Conservation (phyloP, 2,797 vertebrate species). For the Enteromius thamalakanensis region DNA sequence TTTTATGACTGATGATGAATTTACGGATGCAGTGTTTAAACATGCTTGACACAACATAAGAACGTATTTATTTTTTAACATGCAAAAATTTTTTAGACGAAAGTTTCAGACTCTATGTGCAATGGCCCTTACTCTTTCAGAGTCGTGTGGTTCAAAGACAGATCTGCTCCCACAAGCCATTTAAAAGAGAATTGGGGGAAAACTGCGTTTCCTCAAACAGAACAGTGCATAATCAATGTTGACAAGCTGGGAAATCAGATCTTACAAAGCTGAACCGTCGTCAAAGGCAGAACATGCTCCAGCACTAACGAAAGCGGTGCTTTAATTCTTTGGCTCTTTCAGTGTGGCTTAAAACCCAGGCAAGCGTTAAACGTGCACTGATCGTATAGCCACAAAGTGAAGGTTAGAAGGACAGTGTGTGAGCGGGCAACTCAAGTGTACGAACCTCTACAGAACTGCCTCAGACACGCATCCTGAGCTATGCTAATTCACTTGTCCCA, state of each 20-base stretch:
- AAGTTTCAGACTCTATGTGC: too few relatives aligned
- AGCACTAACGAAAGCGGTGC: conserved; percentile 73
- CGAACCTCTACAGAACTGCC: conserved; percentile 46
- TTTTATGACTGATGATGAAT: too few relatives aligned
- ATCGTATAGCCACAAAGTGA: conserved; percentile 44
- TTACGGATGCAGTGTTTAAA: too few relatives aligned
- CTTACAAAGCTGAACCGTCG: conserved; percentile 62
- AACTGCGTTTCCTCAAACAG: conserved; percentile 69
- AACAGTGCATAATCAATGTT: conserved; percentile 69
- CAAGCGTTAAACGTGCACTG: conserved; percentile 48
- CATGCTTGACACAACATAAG: too few relatives aligned
- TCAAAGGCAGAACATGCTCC: conserved; percentile 68
- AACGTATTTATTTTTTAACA: too few relatives aligned
- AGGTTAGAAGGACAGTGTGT: conserved; percentile 35
- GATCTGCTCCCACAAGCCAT: conserved; percentile 62
- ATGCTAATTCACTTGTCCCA: conserved; percentile 61
- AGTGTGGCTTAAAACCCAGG: conserved; percentile 49
- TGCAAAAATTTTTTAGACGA: too few relatives aligned
- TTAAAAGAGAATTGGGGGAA: conserved; percentile 56
- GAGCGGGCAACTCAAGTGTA: conserved; percentile 41
- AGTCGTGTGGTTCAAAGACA: conserved; percentile 37
- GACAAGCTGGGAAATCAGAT: conserved; percentile 73
- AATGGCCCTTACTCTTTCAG: conserved; percentile 29
- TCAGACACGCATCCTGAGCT: conserved; percentile 51
- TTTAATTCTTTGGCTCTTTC: conserved; percentile 66